These are phyloP conservation scores for Notospermus geniculatus DNA, from an alignment of 1,140 invertebrate species.

Conservation along the genomic window DNA sequence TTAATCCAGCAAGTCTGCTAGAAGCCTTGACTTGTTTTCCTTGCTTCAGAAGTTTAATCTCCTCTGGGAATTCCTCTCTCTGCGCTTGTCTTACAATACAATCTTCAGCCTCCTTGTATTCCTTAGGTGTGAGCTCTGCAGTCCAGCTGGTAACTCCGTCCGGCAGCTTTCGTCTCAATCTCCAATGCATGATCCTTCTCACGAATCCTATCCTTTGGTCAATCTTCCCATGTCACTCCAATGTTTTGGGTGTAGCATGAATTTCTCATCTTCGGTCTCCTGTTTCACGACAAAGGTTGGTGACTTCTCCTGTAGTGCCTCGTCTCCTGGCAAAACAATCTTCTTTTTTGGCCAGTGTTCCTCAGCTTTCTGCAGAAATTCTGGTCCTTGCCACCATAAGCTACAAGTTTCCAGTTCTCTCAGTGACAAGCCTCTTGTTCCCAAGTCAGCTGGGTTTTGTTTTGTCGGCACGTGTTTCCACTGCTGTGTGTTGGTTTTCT, in stretches of 20 bases:
- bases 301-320: too few relatives aligned
- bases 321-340: too few relatives aligned
- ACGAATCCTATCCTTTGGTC: too few relatives aligned
- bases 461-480: constrained; percentile 20
- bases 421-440: constrained; percentile 8
- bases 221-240: too few relatives aligned
- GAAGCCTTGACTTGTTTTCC: constrained; percentile 3
- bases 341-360: too few relatives aligned
- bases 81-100: constrained; percentile 13
- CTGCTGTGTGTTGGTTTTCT: constrained; percentile 12
- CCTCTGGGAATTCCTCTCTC: constrained; percentile 11
- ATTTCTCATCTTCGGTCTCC: too few relatives aligned
- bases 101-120: constrained; percentile 18
- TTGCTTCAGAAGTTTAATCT: neutral
- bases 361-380: neutral
- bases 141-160: too few relatives aligned
- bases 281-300: too few relatives aligned
- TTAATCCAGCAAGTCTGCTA: constrained; percentile 13
- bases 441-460: constrained; percentile 25
- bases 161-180: too few relatives aligned
- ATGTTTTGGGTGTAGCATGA: too few relatives aligned
- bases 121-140: constrained; percentile 1
- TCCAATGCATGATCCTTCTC: too few relatives aligned
- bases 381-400: constrained; percentile 16
- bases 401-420: constrained; percentile 1